Evolutionary conservation across 1,140 invertebrate species (phyloP).

Genomic region (Heliconius nattereri): DNA sequence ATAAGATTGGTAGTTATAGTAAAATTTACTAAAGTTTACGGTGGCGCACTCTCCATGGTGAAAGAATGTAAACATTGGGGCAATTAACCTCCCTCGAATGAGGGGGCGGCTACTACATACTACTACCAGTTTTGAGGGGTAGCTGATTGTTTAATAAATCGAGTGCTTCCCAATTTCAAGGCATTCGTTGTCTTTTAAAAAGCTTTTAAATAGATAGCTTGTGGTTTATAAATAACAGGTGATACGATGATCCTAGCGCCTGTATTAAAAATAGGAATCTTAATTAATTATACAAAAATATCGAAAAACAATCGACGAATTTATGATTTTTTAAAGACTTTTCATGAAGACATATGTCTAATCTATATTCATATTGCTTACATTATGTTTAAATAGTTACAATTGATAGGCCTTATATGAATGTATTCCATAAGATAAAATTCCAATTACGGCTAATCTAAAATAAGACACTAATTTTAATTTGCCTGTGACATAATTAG

Average conservation of each 20-base stretch:
- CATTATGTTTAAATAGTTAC: too few species aligned
- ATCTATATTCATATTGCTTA: too few species aligned
- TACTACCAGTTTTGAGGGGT: constrained; percentile 23
- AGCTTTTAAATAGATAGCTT: neutral
- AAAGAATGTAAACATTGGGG: constrained; percentile 69
- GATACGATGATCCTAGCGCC: neutral
- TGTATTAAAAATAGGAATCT: neutral
- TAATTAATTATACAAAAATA: neutral
- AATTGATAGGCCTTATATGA: too few species aligned
- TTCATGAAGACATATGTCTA: neutral
- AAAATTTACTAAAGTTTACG: constrained; percentile 34
- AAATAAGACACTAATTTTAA: neutral
- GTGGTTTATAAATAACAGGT: neutral
- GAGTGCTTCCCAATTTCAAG: constrained; percentile 24
- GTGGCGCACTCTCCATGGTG: constrained; percentile 67
- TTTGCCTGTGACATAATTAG: neutral
- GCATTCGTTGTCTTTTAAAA: constrained; percentile 9
- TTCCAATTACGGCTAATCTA: too few species aligned
- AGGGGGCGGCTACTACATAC: constrained; percentile 35
- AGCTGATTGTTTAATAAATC: constrained; percentile 24
- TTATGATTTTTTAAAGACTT: neutral
- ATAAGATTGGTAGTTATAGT: neutral
- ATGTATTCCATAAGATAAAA: too few species aligned
- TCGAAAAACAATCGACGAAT: neutral
- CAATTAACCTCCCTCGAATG: constrained; percentile 52